These are phyloP conservation scores for Gordius sp. DNA, from an alignment of 2,888 invertebrate genomes.

Conservation along the genomic window DNA sequence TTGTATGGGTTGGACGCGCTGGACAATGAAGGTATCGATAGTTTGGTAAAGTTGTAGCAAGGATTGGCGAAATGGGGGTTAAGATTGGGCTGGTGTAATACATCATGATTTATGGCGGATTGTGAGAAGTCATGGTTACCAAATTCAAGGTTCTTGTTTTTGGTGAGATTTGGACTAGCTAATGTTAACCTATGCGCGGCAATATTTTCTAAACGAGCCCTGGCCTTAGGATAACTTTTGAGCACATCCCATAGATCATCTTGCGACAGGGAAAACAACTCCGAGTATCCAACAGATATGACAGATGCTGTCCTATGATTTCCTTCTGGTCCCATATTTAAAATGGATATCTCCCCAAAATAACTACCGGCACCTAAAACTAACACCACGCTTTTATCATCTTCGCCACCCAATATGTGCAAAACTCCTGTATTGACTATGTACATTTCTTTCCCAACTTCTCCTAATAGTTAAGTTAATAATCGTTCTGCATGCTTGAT, in stretches of 20 bases:
- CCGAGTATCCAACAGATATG: conserved; percentile 87
- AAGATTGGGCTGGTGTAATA: too few relatives aligned
- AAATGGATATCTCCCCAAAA: conserved; percentile 97
- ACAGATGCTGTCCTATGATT: conserved; percentile 93
- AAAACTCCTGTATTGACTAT: conserved; percentile 69
- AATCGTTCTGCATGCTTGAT: too few relatives aligned
- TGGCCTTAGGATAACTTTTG: conserved; percentile 44
- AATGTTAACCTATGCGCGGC: conserved; percentile 88
- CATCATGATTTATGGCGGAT: too few relatives aligned
- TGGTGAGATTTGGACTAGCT: conserved; percentile 65
- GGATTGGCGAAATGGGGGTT: too few relatives aligned
- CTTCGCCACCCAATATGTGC: conserved; percentile 41
- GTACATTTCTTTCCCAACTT: conserved; percentile 98
- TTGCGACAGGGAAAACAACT: conserved; percentile 88
- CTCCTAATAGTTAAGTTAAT: conserved; percentile 40
- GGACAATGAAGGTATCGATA: too few relatives aligned
- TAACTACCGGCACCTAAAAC: conserved; percentile 92
- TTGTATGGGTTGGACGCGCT: too few relatives aligned
- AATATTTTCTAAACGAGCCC: conserved; percentile 60
- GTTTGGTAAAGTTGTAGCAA: too few relatives aligned
- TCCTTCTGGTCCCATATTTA: conserved; percentile 97
- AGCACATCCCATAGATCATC: conserved; percentile 98
- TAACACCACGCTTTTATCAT: conserved; percentile 77
- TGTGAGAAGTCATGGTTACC: too few relatives aligned
- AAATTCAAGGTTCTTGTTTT: too few relatives aligned